Conservation (phyloP, 1,140 invertebrate species). For the Drosophila santomea region DNA sequence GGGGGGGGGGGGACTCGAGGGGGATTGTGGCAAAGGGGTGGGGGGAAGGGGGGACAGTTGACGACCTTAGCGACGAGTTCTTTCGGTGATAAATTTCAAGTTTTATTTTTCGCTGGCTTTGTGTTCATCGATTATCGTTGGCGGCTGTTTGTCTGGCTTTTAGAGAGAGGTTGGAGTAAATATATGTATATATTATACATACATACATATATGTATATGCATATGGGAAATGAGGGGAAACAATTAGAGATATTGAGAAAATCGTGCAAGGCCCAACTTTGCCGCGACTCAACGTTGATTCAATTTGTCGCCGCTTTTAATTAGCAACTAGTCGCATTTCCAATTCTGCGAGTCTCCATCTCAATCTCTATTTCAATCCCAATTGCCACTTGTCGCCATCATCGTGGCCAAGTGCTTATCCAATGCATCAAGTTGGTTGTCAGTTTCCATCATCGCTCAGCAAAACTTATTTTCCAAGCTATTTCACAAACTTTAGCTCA, state of each 20-base stretch:
- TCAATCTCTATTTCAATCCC: no score
- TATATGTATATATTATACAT: neutral
- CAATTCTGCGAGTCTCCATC: neutral
- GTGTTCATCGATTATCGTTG: slow-evolving; percentile 34
- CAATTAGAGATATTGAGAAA: neutral
- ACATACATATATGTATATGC: neutral
- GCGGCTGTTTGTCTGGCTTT: slow-evolving; percentile 44
- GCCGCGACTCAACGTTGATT: slow-evolving; percentile 14
- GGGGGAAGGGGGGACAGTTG: slow-evolving; percentile 4
- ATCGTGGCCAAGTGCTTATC: slow-evolving; percentile 17
- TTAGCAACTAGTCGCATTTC: slow-evolving; percentile 23
- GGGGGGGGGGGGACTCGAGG: neutral
- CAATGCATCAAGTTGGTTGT: slow-evolving; percentile 43
- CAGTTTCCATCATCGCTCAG: slow-evolving; percentile 28
- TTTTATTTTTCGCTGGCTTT: slow-evolving; percentile 18
- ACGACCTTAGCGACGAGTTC: slow-evolving; percentile 46
- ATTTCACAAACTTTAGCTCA: slow-evolving; percentile 19
- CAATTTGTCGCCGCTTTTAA: slow-evolving; percentile 40
- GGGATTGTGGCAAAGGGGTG: neutral
- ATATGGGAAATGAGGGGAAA: neutral
- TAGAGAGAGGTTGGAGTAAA: neutral
- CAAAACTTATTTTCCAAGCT: slow-evolving; percentile 40
- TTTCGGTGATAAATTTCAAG: slow-evolving; percentile 42
- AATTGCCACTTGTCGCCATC: neutral
- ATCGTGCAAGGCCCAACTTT: slow-evolving; percentile 5